These are phyloP conservation scores for Gymnocephalus cernua DNA, from an alignment of 2,113 vertebrate genomes.

Conservation along the genomic window DNA sequence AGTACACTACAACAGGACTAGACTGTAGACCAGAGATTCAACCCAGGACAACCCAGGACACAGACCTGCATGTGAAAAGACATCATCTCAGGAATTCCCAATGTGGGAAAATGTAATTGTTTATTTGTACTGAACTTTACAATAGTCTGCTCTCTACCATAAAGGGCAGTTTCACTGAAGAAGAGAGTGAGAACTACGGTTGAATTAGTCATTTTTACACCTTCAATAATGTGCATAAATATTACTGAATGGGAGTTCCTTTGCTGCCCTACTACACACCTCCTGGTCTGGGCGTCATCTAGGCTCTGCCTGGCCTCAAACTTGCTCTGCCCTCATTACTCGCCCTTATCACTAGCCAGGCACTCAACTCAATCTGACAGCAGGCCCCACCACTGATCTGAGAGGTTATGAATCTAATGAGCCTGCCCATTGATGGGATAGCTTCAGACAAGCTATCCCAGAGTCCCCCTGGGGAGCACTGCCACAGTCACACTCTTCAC, in stretches of 20 bases:
- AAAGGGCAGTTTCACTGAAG: background rate
- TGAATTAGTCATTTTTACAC: background rate
- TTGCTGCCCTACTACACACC: slow-evolving; percentile 41
- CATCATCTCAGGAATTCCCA: background rate
- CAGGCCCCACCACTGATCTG: slow-evolving; percentile 78
- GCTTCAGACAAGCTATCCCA: slow-evolving; percentile 83
- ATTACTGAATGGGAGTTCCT: slow-evolving; percentile 13
- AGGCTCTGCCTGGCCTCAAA: slow-evolving; percentile 67
- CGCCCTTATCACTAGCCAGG: slow-evolving; percentile 83
- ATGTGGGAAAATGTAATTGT: background rate
- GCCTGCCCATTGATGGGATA: slow-evolving; percentile 81
- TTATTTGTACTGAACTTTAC: background rate
- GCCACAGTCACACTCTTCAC: slow-evolving; percentile 77
- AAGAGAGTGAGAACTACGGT: background rate
- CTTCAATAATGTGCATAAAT: background rate
- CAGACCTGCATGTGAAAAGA: background rate
- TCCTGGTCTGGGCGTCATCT: slow-evolving; percentile 73
- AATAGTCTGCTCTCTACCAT: background rate
- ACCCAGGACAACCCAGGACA: background rate
- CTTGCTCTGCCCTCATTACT: slow-evolving; percentile 81
- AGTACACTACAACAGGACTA: background rate
- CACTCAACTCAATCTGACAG: slow-evolving; percentile 82
- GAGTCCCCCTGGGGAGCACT: slow-evolving; percentile 76
- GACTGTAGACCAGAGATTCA: background rate
- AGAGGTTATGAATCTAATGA: slow-evolving; percentile 89